Evolutionary conservation across 2,888 invertebrate species (phyloP).

Genomic region (Nebria salina): DNA sequence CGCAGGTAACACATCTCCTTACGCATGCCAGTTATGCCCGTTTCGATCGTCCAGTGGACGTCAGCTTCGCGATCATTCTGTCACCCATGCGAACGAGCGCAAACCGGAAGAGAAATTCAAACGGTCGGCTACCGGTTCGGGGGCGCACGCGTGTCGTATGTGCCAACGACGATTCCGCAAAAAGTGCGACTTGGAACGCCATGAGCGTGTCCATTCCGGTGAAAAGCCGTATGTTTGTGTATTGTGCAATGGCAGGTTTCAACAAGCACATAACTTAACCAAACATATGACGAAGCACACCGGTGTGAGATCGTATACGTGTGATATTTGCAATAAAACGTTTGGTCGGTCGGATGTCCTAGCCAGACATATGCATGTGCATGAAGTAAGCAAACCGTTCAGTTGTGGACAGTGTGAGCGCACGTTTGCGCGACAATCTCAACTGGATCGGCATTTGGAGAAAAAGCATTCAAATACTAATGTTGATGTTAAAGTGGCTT

Average conservation of each 20-base stretch:
- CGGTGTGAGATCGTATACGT: conserved; percentile 53
- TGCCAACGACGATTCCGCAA: conserved; percentile 59
- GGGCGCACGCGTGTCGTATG: conserved; percentile 20
- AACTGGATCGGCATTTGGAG: conserved; percentile 53
- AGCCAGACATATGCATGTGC: conserved; percentile 59
- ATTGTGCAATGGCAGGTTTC: conserved; percentile 51
- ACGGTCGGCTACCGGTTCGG: conserved; percentile 24
- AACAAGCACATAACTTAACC: conserved; percentile 59
- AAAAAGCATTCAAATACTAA: conserved; percentile 51
- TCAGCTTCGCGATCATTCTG: conserved; percentile 22
- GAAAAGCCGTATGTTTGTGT: conserved; percentile 60
- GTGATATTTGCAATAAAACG: conserved; percentile 57
- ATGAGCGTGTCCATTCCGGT: conserved; percentile 60
- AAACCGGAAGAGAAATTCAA: conserved; percentile 21
- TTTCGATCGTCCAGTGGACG: conserved; percentile 23
- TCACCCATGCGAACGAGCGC: conserved; percentile 9
- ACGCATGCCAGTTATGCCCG: conserved; percentile 22
- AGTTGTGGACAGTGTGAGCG: conserved; percentile 56
- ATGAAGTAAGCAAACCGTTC: conserved; percentile 59
- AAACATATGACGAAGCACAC: conserved; percentile 60
- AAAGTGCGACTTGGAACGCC: conserved; percentile 59
- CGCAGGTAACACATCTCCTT: conserved; percentile 23
- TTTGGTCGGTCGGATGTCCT: conserved; percentile 60
- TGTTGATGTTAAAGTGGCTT: neutral
- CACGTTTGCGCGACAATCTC: conserved; percentile 57